These are phyloP conservation scores for Carterocephalus palaemon DNA, from an alignment of 2,888 invertebrate genomes.

Conservation along the genomic window DNA sequence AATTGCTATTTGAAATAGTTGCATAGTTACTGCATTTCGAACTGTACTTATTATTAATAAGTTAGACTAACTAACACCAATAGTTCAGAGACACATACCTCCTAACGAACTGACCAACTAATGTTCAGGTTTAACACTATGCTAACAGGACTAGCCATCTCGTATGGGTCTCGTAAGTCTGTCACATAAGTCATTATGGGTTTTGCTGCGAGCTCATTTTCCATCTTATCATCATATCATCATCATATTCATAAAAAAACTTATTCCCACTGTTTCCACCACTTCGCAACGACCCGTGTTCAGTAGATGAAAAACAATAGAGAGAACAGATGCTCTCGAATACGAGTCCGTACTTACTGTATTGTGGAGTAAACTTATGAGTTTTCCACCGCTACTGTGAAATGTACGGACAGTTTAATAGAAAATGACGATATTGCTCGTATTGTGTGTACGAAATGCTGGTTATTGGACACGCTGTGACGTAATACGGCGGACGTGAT, in stretches of 20 bases:
- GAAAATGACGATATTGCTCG: constrained; percentile 20
- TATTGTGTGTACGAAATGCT: constrained; percentile 12
- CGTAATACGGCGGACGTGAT: constrained; percentile 19
- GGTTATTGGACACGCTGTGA: constrained; percentile 20
- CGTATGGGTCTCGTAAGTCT: too few species aligned
- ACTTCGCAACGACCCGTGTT: constrained; percentile 3
- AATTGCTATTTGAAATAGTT: not conserved
- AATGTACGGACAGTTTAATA: constrained; percentile 18
- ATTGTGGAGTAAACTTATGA: constrained; percentile 23
- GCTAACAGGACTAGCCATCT: too few species aligned
- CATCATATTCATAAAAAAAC: too few species aligned
- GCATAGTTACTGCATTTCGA: too few species aligned
- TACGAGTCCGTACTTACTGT: constrained; percentile 16
- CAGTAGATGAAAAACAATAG: constrained; percentile 18
- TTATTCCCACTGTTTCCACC: constrained; percentile 7
- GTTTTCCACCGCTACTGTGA: constrained; percentile 18
- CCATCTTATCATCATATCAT: too few species aligned
- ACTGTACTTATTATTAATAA: too few species aligned
- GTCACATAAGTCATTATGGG: too few species aligned
- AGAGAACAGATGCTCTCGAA: constrained; percentile 22
- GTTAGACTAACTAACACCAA: too few species aligned
- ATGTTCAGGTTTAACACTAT: too few species aligned
- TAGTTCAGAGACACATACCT: too few species aligned
- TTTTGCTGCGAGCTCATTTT: too few species aligned
- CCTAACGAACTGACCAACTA: too few species aligned